Evolutionary conservation across 2,113 vertebrate genomes (phyloP), one percentile per base, ranked within the genome.

Genomic region (Hystrix brachyura): DNA sequence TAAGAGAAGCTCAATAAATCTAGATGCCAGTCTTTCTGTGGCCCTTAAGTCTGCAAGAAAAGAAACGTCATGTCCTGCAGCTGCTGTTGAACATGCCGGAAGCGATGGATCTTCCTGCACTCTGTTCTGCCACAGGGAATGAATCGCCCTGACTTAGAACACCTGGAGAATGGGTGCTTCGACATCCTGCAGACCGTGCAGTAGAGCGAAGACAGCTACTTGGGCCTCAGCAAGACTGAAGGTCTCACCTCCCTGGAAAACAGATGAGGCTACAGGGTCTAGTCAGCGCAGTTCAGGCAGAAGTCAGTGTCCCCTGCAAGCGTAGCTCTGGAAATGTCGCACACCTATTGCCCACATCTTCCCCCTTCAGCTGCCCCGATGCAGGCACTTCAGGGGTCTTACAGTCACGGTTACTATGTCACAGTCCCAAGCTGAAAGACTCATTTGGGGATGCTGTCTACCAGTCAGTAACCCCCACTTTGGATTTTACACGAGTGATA

Each of bases 21-120:
- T 86, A 97, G 53, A 76, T 88, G 69, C 32, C 46, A 29, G 51
- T 34, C 55, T 17, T 91, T 78, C 38, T 1, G 27, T 0, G 10
- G 34, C n/a, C 83, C 93, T 82, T 59, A 71, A 83, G 18, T n/a
- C 12, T 94, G 27, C 53, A 81, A 97, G n/a, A 89, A 95, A 90
- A 87, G 57, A 86, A 79, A 79, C 57, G 4, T 34, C 46, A 17
- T 19, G 15, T 14, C n/a, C 53, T 32, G 21, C 2, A 55, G 38
- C 38, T 23, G 3, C 23, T 46, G 10, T 32, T 27, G 27, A 76
- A 5, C 32, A 21, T 83, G 14, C 11, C 53, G 72, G 34, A 82
- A 38, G 14, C 11, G 18, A 60, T 1, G 0, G 13, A 12, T 60
- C 76, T 87, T 79, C 53, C 34, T 64, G n/a, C 10, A 46, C 43